A percentile compares a stretch with the other conserved stretches of the same genome.
Conservation (phyloP, 2,888 invertebrate species). For the Ditula angustiorana region DNA sequence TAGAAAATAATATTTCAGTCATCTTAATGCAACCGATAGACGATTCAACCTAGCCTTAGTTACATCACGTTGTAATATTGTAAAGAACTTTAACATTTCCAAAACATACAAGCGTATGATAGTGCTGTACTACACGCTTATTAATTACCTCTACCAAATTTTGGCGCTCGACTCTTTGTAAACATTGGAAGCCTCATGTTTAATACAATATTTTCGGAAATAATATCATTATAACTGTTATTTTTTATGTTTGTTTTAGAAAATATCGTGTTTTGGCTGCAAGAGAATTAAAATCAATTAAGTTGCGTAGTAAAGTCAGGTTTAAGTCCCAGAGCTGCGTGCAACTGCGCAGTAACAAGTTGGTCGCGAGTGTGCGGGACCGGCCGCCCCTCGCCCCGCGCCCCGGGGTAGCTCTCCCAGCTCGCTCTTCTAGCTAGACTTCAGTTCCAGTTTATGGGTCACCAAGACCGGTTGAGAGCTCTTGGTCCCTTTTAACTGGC, state of each 20-base stretch:
- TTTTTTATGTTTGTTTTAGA: conserved; percentile 6
- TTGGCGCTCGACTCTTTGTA: no score
- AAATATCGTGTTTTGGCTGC: not conserved
- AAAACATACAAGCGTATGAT: not conserved
- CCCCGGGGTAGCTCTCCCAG: conserved; percentile 19
- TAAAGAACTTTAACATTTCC: no score
- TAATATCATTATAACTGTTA: no score
- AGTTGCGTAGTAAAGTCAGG: conserved; percentile 34
- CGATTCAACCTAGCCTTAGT: no score
- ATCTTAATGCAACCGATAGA: no score
- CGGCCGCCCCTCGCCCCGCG: conserved; percentile 11
- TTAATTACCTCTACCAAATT: no score
- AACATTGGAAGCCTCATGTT: no score
- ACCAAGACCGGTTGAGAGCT: conserved; percentile 39
- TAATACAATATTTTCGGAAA: not conserved
- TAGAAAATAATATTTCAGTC: not conserved
- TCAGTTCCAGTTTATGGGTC: conserved; percentile 40
- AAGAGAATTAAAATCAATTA: conserved; percentile 31
- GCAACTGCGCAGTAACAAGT: conserved; percentile 36
- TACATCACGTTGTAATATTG: no score
- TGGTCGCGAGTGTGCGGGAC: conserved; percentile 12
- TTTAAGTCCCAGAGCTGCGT: conserved; percentile 33
- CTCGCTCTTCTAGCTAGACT: conserved; percentile 5
- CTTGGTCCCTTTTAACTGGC: conserved; percentile 41
- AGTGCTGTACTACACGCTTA: no score